Conservation (phyloP, 2,113 vertebrate species). For the Ochotona princeps region DNA sequence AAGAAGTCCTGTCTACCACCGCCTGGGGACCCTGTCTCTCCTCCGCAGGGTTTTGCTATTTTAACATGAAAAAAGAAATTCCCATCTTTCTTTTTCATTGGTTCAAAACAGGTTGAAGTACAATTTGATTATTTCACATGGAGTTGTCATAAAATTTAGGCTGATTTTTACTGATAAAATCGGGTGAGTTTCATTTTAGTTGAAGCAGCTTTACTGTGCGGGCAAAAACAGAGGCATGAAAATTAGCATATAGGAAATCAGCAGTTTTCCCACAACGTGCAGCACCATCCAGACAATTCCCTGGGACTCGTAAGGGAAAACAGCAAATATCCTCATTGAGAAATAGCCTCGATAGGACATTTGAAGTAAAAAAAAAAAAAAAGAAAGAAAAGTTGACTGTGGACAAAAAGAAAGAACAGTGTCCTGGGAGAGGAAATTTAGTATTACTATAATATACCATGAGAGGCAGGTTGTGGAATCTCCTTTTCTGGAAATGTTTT, state of each 20-base stretch:
- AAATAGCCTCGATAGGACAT: not conserved
- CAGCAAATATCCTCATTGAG: not conserved
- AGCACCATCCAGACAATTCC: not conserved
- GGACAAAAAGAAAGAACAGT: not conserved
- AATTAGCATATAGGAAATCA: constrained; percentile 13
- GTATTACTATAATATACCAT: not conserved
- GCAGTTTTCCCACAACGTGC: not conserved
- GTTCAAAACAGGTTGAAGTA: constrained; percentile 9
- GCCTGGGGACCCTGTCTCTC: not conserved
- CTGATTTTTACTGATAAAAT: not conserved
- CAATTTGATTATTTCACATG: not conserved
- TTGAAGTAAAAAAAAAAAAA: not conserved
- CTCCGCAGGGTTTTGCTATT: not conserved
- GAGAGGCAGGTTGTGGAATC: not conserved
- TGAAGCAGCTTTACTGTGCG: not conserved
- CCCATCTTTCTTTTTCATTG: not conserved
- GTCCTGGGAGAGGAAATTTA: not conserved
- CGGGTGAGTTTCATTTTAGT: constrained; percentile 35
- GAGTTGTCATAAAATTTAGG: not conserved
- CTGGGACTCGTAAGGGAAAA: not conserved
- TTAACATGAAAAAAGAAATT: not conserved
- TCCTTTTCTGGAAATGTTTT: constrained; percentile 68
- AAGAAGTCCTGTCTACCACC: not conserved
- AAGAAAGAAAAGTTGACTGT: not conserved
- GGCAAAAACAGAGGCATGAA: not conserved